Evolutionary conservation across 2,797 vertebrate genomes (phyloP), one percentile per base, ranked within the genome.

Genomic region (Cryptoblepharus egeriae): DNA sequence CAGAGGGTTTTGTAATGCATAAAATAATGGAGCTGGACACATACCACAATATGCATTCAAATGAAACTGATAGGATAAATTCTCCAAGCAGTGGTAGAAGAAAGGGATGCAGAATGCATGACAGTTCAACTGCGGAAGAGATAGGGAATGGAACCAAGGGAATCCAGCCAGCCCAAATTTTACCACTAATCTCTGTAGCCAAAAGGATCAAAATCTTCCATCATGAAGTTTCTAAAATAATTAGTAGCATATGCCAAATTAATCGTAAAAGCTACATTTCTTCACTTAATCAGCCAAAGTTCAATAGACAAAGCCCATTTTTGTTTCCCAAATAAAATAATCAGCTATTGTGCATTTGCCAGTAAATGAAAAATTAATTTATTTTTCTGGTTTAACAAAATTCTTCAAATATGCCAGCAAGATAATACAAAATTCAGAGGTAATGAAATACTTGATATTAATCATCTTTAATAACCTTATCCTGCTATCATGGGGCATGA

Each of bases 361-460:
- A 74, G 37, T 37, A 65, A 81, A 81, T 61, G 57, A 65, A 22
- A 18, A 63, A 81, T 81, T 73, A 57, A 80, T 64, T 64, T 26
- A 42, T 67, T 35, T 18, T 4, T n/a, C 80, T 5, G 26, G 39
- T 28, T 39, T 37, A 78, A 55, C 18, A 57, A 68, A 79, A 68
- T 30, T 69, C 13, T 58, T 39, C 28, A 39, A 52, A 52, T 35
- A 26, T 52, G 39, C 61, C 60, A 65, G 13, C 15, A 30, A 65
- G 18, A 42, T 32, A 68, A 68, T 58, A 13, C 32, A 67, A 22
- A 8, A 64, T 52, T 42, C 58, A n/a, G 22, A 35, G 7, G 20
- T 65, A 81, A 52, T 75, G 12, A 67, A 67, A 73, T 58, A 55
- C 15, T 32, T 45, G 37, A 45, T 68, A 82, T 39, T 13, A 16